Evolutionary conservation across 53 echinoderm and acorn worm species (phyloP).

Genomic region (Patiria pectinifera): DNA sequence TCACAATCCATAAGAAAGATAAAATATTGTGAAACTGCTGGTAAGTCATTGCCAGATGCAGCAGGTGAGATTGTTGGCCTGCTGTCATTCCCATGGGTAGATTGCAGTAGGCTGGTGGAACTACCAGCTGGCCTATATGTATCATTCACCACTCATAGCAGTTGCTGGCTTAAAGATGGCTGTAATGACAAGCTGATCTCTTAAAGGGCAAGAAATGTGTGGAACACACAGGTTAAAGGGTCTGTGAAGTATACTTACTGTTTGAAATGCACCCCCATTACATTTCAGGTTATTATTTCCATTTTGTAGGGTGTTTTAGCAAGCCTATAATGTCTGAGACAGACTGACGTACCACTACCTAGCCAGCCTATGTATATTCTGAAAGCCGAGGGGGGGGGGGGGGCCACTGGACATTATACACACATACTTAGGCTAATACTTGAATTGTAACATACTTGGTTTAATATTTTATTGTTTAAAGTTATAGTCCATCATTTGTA

Average conservation of each 20-base stretch:
- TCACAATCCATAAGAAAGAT: neutral
- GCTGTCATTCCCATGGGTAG: constrained; percentile 25
- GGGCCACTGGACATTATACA: no score
- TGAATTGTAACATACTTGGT: no score
- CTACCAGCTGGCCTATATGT: constrained; percentile 43
- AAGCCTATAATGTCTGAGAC: no score
- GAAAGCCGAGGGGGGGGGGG: no score
- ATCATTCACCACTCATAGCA: constrained; percentile 48
- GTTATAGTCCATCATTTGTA: no score
- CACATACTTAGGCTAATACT: no score
- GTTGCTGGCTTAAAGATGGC: constrained; percentile 20
- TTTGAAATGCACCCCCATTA: no score
- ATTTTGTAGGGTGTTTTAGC: no score
- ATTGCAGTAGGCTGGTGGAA: neutral
- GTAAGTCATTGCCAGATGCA: neutral
- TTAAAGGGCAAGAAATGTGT: neutral
- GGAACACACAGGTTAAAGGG: neutral
- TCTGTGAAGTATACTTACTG: neutral
- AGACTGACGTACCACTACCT: no score
- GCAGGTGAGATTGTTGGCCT: constrained; percentile 1
- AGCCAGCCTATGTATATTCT: no score
- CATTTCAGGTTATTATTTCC: no score
- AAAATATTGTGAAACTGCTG: neutral
- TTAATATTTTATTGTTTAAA: no score
- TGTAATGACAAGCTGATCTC: constrained; percentile 40